A percentile compares a stretch with the other conserved stretches of the same genome.
Conservation (phyloP, 2,888 invertebrate genomes). For the Eretmocerus hayati region DNA sequence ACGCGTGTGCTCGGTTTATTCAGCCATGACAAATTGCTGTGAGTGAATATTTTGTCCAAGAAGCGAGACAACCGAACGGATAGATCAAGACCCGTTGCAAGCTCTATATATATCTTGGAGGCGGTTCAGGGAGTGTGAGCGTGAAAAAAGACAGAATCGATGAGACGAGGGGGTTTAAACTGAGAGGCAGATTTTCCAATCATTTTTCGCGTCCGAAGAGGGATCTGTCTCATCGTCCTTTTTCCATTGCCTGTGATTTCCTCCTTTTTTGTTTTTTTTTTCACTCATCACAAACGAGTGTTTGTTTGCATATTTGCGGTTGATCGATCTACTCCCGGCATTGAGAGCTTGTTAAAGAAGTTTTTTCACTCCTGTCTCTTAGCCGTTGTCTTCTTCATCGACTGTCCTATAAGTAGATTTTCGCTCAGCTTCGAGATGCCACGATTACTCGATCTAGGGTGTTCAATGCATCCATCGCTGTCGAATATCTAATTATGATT, state of each 20-base stretch:
- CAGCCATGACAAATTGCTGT: too few species aligned
- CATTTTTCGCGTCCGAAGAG: background rate
- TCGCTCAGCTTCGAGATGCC: too few species aligned
- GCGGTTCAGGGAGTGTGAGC: background rate
- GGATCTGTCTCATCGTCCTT: background rate
- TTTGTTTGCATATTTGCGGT: slow-evolving; percentile 1
- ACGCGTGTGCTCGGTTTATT: too few species aligned
- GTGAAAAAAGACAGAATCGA: background rate
- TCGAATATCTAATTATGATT: too few species aligned
- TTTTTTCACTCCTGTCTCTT: background rate
- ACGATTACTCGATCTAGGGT: too few species aligned
- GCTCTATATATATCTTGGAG: too few species aligned
- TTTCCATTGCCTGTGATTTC: too few species aligned
- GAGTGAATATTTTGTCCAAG: too few species aligned
- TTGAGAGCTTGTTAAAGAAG: background rate
- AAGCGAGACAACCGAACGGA: too few species aligned
- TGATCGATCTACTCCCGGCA: background rate
- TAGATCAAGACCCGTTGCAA: too few species aligned
- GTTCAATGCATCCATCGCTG: too few species aligned
- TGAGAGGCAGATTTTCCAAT: background rate
- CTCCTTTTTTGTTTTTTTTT: background rate
- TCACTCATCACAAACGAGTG: background rate
- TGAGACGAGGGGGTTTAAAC: background rate
- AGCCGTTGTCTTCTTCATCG: background rate
- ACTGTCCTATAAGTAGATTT: too few species aligned